Conservation (phyloP, 2,797 vertebrate genomes). For the Peromyscus attwateri region DNA sequence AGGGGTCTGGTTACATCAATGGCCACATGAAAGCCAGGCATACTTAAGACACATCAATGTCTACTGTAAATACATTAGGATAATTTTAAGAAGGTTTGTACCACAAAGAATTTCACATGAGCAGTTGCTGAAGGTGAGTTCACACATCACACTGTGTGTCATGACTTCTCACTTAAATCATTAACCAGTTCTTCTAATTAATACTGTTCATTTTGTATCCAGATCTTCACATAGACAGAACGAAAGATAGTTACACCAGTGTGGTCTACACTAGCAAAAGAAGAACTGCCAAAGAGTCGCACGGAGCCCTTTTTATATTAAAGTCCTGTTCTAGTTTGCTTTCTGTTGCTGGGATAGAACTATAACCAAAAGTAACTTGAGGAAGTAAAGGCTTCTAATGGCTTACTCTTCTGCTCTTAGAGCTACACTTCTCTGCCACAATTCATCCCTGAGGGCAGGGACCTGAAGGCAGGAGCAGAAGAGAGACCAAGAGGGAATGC, state of each 20-base stretch:
- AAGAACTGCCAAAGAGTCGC: background rate
- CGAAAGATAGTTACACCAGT: background rate
- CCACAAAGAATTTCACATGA: background rate
- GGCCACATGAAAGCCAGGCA: background rate
- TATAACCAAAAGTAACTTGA: background rate
- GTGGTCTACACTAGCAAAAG: background rate
- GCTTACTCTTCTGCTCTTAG: background rate
- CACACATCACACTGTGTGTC: background rate
- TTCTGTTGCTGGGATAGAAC: background rate
- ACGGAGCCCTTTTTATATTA: background rate
- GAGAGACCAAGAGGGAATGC: background rate
- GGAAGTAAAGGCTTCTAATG: background rate
- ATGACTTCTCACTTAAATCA: conserved; percentile 21
- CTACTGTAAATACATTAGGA: background rate
- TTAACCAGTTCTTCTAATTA: conserved; percentile 36
- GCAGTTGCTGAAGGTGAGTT: background rate
- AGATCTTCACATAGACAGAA: background rate
- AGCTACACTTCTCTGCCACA: background rate
- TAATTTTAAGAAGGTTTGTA: background rate
- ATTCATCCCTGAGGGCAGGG: background rate
- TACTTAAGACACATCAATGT: background rate
- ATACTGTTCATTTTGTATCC: background rate
- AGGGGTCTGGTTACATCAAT: background rate
- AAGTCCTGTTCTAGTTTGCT: background rate
- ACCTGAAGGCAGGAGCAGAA: background rate